Conservation (phyloP, 2,888 invertebrate genomes). For the Microdon myrmicae region DNA sequence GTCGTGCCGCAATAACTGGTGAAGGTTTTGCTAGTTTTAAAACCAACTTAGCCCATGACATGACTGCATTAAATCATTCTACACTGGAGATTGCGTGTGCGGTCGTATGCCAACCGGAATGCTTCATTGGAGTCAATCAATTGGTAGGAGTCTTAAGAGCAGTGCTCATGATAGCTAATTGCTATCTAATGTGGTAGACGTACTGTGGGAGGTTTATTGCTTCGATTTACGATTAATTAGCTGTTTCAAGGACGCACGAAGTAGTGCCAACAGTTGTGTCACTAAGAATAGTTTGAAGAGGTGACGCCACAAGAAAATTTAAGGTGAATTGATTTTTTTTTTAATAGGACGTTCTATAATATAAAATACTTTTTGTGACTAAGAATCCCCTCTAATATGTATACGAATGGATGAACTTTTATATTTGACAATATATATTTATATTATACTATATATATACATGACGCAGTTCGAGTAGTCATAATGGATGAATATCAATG, state of each 20-base stretch:
- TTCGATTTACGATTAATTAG: constrained; percentile 16
- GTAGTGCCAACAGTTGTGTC: no score
- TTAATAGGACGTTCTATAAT: constrained; percentile 20
- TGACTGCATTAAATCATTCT: constrained; percentile 16
- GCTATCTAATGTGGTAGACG: constrained; percentile 11
- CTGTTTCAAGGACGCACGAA: no score
- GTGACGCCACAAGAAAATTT: constrained; percentile 13
- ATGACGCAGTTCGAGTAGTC: no score
- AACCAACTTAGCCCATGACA: no score
- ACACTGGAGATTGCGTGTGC: neutral
- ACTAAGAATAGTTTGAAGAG: no score
- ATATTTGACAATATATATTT: no score
- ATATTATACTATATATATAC: no score
- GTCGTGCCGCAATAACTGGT: constrained; percentile 14
- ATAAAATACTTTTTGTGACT: constrained; percentile 1
- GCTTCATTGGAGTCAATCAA: constrained; percentile 22
- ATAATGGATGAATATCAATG: no score
- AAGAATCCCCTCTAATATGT: no score
- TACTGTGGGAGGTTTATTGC: constrained; percentile 16
- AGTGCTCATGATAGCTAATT: constrained; percentile 32
- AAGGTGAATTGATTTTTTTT: constrained; percentile 27
- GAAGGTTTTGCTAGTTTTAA: no score
- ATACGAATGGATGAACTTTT: no score
- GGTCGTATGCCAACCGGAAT: neutral
- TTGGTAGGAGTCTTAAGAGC: constrained; percentile 29